Base-by-base conservation (phyloP, 1,140 invertebrate genomes). In the silkworm (Bombyx mori) region DNA sequence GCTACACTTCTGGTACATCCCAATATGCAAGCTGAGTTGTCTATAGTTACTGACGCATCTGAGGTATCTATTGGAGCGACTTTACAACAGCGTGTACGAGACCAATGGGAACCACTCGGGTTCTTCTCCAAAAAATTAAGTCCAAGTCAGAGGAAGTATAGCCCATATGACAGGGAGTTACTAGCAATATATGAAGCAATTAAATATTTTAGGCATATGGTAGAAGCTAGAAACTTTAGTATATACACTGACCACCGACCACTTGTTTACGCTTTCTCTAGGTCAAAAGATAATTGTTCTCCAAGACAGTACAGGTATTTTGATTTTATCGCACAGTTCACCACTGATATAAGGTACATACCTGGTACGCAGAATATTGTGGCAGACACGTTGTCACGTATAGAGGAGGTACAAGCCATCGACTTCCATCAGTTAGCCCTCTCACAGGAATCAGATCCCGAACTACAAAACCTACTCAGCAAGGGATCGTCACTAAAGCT, bases 161-260 rank as follows among this genome's bases (percentile, higher is more conserved):
- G 44, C 43, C 44, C 53, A 10, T 45, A 54, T 46, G 44, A 54
- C 45, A 6, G 53, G 5, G 53, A 54, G 45, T 42, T 42, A 7
- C 44, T 54, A 7, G 53, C 53, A 10, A 18, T 54, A 22, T 46
- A 54, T 10, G 44, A 54, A 54, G 44, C 43, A 9, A 54, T 54
- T 6, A 45, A 44, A 54, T 10, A 54, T 26, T 54, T 54, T n/a
- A n/a, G 53, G 18, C 12, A 35, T 26, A 54, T 54, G 53, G 9
- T 54, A 7, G 53, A 54, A 54, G 53, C 53, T 9, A 26, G 53
- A 45, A 10, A 42, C 8, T 54, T 45, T 44, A 18, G 10, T 4
- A 54, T 54, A 7, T 44, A 45, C 5, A 54, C 53, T 10, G 53
- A 54, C 42, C 53, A 54, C 53, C 44, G 45, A 35, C 53, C 53